Evolutionary conservation across 2,888 invertebrate genomes (phyloP), one percentile per base, ranked within the genome.

Genomic region (Acleris cristana): DNA sequence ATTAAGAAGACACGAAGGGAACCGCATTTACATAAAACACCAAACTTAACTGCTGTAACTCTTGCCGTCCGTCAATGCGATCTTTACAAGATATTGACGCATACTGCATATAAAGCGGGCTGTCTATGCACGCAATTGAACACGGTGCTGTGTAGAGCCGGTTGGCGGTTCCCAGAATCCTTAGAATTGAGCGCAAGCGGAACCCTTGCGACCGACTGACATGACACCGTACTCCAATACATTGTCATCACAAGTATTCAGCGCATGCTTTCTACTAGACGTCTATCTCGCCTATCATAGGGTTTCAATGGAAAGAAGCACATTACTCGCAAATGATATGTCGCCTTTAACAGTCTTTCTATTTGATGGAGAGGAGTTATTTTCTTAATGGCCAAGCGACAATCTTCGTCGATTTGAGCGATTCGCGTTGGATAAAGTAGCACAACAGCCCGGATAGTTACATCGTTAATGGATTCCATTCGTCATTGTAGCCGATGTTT

Each of bases 121-220:
- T 49, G 54, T 55, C 49, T 64, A 54, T 59, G 64, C 55, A 64
- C 18, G 49, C 49, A 52, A 61, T 64, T 61, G 52, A 52, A 60
- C 18, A 51, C 51, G 64, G 52, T 53, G 34, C 59, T 16, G 48
- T 61, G 40, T 57, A 58, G 45, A 71, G 65, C 67, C 69, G 53
- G 72, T 68, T 64, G 71, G 75, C 79, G 77, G 78, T 87, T 86
- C 85, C 72, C 76, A 72, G 87, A 87, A 87, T 80, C 74, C 75
- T 73, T 76, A 73, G 75, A 75, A 86, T 84, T 74, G 84, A 83
- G 86, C 78, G 74, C 87, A 89, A 73, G 80, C 89, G 92, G 91
- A 88, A 82, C 83, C 80, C 70, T 71, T 72, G 72, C 78, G 89
- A 76, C 88, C 88, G 82, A 89, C 88, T 90, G 85, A 90, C 89